Percentiles rank a stretch among this genome's conserved stretches.
These are phyloP conservation scores for Alligator sinensis DNA, from an alignment of 2,113 vertebrate species.

Conservation along the genomic window DNA sequence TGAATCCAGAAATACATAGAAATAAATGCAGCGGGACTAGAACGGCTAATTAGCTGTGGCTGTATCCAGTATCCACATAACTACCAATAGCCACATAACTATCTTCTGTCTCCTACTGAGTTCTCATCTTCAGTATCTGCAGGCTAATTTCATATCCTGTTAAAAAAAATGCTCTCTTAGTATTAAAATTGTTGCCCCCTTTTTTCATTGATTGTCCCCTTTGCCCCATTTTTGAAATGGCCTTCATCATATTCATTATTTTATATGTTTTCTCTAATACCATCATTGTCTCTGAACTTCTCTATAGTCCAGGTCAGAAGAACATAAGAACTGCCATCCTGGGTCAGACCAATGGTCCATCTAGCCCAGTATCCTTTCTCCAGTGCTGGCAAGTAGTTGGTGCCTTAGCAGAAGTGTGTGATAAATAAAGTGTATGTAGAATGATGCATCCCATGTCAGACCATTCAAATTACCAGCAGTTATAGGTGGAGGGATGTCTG, in stretches of 20 bases:
- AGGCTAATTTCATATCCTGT: accelerated
- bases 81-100: background rate
- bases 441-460: too few relatives aligned
- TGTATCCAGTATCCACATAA: background rate
- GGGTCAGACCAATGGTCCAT: too few relatives aligned
- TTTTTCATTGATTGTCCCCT: background rate
- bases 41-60: background rate
- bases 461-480: too few relatives aligned
- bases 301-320: too few relatives aligned
- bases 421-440: too few relatives aligned
- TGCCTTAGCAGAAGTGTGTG: too few relatives aligned
- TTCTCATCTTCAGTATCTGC: background rate
- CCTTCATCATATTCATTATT: background rate
- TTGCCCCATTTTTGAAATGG: too few relatives aligned
- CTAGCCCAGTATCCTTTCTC: too few relatives aligned
- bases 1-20: background rate
- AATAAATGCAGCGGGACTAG: background rate
- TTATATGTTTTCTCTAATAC: background rate
- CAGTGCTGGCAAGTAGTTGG: too few relatives aligned
- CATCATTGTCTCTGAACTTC: too few relatives aligned
- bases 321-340: too few relatives aligned
- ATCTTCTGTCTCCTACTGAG: background rate
- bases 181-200: background rate
- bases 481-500: too few relatives aligned
- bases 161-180: background rate